These are phyloP conservation scores for Oscheius myriophilus DNA, from an alignment of 2,888 invertebrate genomes.

Conservation along the genomic window DNA sequence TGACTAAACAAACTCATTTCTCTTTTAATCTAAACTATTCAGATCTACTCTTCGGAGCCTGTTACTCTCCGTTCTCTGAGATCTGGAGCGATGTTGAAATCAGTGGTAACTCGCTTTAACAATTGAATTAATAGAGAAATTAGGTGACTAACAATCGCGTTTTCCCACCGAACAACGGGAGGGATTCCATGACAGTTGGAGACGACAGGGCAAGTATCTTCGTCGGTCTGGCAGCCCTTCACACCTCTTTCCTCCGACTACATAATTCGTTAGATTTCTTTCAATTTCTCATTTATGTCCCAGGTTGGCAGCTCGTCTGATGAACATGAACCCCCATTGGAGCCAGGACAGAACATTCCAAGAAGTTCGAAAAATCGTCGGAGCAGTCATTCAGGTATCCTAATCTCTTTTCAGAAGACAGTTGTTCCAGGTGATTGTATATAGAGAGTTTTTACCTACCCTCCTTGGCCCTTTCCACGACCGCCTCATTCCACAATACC, in stretches of 20 bases:
- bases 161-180: constrained; percentile 50
- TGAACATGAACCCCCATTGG: constrained; percentile 69
- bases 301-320: constrained; percentile 64
- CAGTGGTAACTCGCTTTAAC: constrained; percentile 34
- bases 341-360: constrained; percentile 66
- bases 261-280: constrained; percentile 82
- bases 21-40: constrained; percentile 3
- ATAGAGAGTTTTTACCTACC: constrained; percentile 85
- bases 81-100: constrained; percentile 58
- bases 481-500: constrained; percentile 81
- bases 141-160: constrained; percentile 44
- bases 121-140: too few species aligned
- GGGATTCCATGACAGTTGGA: constrained; percentile 52
- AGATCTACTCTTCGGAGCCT: constrained; percentile 66
- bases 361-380: constrained; percentile 72
- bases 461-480: constrained; percentile 81
- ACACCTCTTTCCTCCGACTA: constrained; percentile 82
- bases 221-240: constrained; percentile 75
- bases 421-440: constrained; percentile 73
- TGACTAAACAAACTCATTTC: too few species aligned
- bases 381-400: constrained; percentile 58
- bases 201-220: constrained; percentile 66
- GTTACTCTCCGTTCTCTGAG: constrained; percentile 51
- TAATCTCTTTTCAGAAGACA: constrained; percentile 38
- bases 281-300: too few species aligned